Evolutionary conservation across 2,113 vertebrate genomes (phyloP), one percentile per base, ranked within the genome.

Genomic region (Tragelaphus scriptus): DNA sequence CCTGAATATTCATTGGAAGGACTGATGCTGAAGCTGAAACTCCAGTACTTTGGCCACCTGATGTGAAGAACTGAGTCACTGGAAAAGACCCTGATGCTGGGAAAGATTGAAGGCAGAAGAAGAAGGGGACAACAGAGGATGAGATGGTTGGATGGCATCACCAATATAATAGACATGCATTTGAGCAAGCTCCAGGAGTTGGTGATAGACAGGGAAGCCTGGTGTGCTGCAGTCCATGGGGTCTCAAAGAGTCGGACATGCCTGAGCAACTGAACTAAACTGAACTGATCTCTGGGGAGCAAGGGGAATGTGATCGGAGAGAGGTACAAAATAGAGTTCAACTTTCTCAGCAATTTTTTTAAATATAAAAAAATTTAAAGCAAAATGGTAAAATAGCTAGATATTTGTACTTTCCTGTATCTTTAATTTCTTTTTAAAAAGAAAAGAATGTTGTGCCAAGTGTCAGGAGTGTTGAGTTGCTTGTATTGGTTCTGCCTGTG

Each of bases 371-470:
- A 58, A 28, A 21, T 25, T 30, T 58, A 40, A 86, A 95, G 77
- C 9, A 85, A 90, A 85, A 68, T 12, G 14, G 75, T 25, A 61
- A 91, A 88, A 16, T 58, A 65, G 25, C 32, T 88, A 77, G 32
- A 92, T 28, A 85, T 93, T 85, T 85, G 10, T 36, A 88, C 14
- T 91, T 59, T 91, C 88, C 77, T 81, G 14, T 91, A 81, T 55
- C 10, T 93, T 68, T 91, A 93, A 32, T 59, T 84, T 94, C 40
- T 89, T 90, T 75, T 56, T 68, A 55, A 95, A 61, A 96, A 65
- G 85, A 47, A 94, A 49, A 71, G 14, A 40, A 79, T 26, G 40
- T 58, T 26, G 14, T 26, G 26, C 16, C 47, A 47, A 14, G 21
- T 63, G 7, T 88, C 16, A 88, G 85, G 40, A 94, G 23, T 28